These are phyloP conservation scores for Mnemiopsis leidyi DNA, from an alignment of 37 sponge, comb jelly and placozoan genomes.

Conservation along the genomic window DNA sequence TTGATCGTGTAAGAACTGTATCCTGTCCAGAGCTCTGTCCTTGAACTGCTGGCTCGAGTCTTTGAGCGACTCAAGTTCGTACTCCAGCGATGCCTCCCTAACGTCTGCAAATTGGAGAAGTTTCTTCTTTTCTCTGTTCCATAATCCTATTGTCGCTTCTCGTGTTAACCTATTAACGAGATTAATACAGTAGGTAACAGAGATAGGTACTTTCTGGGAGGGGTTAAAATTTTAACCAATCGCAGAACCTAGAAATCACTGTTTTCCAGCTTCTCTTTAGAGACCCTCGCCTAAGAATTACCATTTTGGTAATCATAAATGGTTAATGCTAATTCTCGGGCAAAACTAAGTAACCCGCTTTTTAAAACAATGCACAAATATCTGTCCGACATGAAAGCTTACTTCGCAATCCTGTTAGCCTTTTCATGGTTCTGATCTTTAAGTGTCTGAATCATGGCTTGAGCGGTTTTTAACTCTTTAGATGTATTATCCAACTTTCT, in stretches of 20 bases:
- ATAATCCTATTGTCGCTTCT: conserved; percentile 46
- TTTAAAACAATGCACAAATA: too few relatives aligned
- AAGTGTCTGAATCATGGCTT: conserved; percentile 40
- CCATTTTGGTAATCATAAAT: too few relatives aligned
- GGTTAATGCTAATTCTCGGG: too few relatives aligned
- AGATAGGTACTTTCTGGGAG: too few relatives aligned
- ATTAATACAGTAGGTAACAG: too few relatives aligned
- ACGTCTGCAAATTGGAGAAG: conserved; percentile 65
- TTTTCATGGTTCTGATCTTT: conserved; percentile 39
- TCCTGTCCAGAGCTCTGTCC: conserved; percentile 45
- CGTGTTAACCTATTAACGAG: conserved; percentile 3
- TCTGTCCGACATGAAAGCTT: too few relatives aligned
- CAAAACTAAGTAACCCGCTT: too few relatives aligned
- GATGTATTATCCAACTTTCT: conserved; percentile 39
- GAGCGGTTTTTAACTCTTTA: conserved; percentile 43
- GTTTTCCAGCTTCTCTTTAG: too few relatives aligned
- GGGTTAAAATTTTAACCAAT: too few relatives aligned
- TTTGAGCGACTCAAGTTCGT: not conserved
- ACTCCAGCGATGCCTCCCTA: conserved; percentile 39
- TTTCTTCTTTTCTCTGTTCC: conserved; percentile 54
- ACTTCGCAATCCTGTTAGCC: conserved; percentile 55
- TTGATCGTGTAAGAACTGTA: conserved; percentile 49
- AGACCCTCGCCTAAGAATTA: too few relatives aligned
- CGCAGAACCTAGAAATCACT: too few relatives aligned
- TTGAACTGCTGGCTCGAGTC: conserved; percentile 30